Conservation (phyloP, 1,140 invertebrate genomes). For the Apolygus lucorum region DNA sequence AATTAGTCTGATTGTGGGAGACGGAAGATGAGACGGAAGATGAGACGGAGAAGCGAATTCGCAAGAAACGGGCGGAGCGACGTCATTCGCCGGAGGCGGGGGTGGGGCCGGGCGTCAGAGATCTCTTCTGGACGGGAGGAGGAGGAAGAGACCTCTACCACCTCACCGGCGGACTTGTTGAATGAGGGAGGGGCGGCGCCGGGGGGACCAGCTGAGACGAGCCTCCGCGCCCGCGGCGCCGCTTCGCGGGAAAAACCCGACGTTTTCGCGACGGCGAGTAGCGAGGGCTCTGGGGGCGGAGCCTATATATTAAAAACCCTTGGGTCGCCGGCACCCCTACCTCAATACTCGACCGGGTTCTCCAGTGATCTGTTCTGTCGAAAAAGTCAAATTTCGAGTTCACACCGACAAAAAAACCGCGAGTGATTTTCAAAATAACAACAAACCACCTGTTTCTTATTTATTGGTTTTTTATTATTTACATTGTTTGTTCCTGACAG, state of each 20-base stretch:
- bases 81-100: too few relatives aligned
- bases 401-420: too few relatives aligned
- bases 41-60: too few relatives aligned
- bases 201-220: neutral
- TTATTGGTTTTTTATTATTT: too few relatives aligned
- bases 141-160: slow-evolving; percentile 2
- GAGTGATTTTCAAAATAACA: too few relatives aligned
- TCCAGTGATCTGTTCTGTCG: neutral
- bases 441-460: too few relatives aligned
- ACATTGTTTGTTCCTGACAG: neutral
- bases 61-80: too few relatives aligned
- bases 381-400: too few relatives aligned
- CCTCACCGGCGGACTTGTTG: slow-evolving; percentile 19
- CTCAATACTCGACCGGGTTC: neutral
- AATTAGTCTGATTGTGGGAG: too few relatives aligned
- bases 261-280: neutral
- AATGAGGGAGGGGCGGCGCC: neutral
- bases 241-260: neutral
- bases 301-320: slow-evolving; percentile 8
- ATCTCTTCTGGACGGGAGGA: neutral
- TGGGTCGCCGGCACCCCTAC: neutral
- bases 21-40: too few relatives aligned
- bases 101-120: neutral
- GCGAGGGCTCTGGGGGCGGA: neutral
- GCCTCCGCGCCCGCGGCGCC: neutral